A percentile compares a stretch with the other conserved stretches of the same genome.
Conservation (phyloP, 2,888 invertebrate genomes). For the Girardia tigrina region DNA sequence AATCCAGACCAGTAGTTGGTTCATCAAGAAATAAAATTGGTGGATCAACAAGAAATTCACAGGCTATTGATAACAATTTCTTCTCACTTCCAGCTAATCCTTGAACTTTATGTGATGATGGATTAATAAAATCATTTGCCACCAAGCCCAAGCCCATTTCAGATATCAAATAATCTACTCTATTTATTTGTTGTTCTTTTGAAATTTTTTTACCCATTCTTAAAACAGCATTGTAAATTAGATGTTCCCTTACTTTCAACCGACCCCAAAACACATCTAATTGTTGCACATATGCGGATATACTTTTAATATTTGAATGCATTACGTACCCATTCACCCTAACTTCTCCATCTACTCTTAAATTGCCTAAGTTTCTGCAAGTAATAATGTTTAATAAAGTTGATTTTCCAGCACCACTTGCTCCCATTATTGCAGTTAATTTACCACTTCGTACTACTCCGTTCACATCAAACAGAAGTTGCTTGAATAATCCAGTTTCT, state of each 20-base stretch:
- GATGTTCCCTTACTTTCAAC: slow-evolving; percentile 34
- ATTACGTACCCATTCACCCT: slow-evolving; percentile 29
- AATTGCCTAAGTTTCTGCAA: slow-evolving; percentile 31
- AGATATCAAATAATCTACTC: slow-evolving; percentile 25
- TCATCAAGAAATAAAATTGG: slow-evolving; percentile 30
- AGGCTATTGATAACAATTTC: slow-evolving; percentile 79
- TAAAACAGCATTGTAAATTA: slow-evolving; percentile 21
- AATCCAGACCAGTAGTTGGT: slow-evolving; percentile 30
- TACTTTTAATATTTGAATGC: slow-evolving; percentile 25
- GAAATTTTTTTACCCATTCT: slow-evolving; percentile 31
- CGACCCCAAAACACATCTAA: slow-evolving; percentile 29
- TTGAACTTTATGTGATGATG: slow-evolving; percentile 54
- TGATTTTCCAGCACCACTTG: slow-evolving; percentile 36
- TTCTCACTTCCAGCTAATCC: slow-evolving; percentile 73
- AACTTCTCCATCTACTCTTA: slow-evolving; percentile 27
- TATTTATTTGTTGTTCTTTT: background rate
- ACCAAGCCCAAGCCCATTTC: slow-evolving; percentile 4
- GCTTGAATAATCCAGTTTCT: slow-evolving; percentile 26
- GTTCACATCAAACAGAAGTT: slow-evolving; percentile 25
- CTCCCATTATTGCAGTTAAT: slow-evolving; percentile 29
- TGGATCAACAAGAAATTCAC: slow-evolving; percentile 25
- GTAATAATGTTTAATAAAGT: slow-evolving; percentile 34
- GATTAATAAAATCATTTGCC: slow-evolving; percentile 40
- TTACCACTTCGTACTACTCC: slow-evolving; percentile 28
- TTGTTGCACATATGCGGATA: slow-evolving; percentile 35